A percentile compares a stretch with the other conserved stretches of the same genome.
These are phyloP conservation scores for Bucorvus abyssinicus DNA, from an alignment of 2,797 vertebrate species.

Conservation along the genomic window DNA sequence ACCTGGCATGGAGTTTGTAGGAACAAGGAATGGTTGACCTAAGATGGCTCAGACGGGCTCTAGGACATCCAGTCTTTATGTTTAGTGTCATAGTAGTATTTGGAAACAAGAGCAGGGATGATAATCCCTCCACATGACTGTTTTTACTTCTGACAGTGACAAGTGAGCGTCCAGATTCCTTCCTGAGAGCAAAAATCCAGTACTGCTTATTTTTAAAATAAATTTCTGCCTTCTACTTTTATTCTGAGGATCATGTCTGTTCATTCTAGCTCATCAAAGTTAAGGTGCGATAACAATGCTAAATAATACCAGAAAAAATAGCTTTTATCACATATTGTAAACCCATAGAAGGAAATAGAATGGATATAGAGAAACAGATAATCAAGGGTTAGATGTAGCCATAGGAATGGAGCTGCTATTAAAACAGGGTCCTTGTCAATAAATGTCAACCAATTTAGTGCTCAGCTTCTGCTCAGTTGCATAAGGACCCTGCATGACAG, in stretches of 20 bases:
- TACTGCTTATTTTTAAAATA: not conserved
- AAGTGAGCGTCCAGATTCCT: not conserved
- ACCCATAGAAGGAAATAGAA: not conserved
- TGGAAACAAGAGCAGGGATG: not conserved
- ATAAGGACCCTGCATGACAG: not conserved
- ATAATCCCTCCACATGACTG: not conserved
- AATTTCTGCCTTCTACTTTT: not conserved
- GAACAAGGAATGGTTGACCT: not conserved
- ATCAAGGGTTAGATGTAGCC: not conserved
- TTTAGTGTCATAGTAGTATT: not conserved
- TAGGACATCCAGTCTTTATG: not conserved
- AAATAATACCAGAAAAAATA: not conserved
- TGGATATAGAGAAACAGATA: not conserved
- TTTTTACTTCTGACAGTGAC: not conserved
- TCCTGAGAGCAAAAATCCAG: not conserved
- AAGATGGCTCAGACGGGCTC: not conserved
- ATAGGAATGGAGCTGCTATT: not conserved
- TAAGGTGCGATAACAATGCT: not conserved
- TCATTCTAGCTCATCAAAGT: not conserved
- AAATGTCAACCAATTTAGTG: not conserved
- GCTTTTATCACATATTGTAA: not conserved
- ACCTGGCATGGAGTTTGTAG: too few species aligned
- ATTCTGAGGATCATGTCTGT: not conserved
- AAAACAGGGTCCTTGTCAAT: not conserved
- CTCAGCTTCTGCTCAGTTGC: not conserved